phyloP scores from a whole-genome alignment of 2,797 vertebrate genomes.

The Chaetodon trifasciatus region DNA sequence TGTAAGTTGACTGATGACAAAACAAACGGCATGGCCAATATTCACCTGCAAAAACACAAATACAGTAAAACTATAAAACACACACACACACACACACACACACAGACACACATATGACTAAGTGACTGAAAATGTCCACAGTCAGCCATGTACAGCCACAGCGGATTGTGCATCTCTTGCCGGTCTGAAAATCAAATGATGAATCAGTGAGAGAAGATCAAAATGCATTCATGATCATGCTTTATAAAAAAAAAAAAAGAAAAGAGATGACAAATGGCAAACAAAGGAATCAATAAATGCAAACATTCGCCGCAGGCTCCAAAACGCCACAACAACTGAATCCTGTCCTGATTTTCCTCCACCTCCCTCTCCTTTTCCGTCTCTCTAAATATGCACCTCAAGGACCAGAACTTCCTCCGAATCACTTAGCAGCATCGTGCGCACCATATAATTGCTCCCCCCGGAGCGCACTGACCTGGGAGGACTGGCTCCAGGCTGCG shows the following conservation, averaged over 20 bases:
- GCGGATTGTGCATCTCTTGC: slow-evolving; percentile 55
- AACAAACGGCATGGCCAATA: slow-evolving; percentile 22
- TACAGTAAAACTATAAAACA: slow-evolving; percentile 16
- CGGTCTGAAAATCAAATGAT: slow-evolving; percentile 68
- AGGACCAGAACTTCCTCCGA: slow-evolving; percentile 66
- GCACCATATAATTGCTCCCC: slow-evolving; percentile 87
- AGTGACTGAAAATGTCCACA: slow-evolving; percentile 38
- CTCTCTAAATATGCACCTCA: slow-evolving; percentile 57
- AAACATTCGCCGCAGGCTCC: slow-evolving; percentile 56
- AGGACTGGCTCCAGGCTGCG: slow-evolving; percentile 89
- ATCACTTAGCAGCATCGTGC: slow-evolving; percentile 59
- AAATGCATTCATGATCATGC: slow-evolving; percentile 57
- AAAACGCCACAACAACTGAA: slow-evolving; percentile 59
- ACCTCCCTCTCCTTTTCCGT: slow-evolving; percentile 22
- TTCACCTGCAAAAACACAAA: slow-evolving; percentile 60
- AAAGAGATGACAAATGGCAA: slow-evolving; percentile 52
- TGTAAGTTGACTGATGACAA: slow-evolving; percentile 6
- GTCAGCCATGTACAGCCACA: slow-evolving; percentile 46
- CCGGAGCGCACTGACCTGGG: slow-evolving; percentile 90
- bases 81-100: not conserved
- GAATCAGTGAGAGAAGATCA: slow-evolving; percentile 49
- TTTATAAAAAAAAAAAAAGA: slow-evolving; percentile 33
- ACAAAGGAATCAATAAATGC: slow-evolving; percentile 44
- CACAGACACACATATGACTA: slow-evolving; percentile 23
- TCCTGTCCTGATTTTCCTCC: slow-evolving; percentile 51